phyloP scores from a whole-genome alignment of 2,888 invertebrate species.

The Clusia tigrina region DNA sequence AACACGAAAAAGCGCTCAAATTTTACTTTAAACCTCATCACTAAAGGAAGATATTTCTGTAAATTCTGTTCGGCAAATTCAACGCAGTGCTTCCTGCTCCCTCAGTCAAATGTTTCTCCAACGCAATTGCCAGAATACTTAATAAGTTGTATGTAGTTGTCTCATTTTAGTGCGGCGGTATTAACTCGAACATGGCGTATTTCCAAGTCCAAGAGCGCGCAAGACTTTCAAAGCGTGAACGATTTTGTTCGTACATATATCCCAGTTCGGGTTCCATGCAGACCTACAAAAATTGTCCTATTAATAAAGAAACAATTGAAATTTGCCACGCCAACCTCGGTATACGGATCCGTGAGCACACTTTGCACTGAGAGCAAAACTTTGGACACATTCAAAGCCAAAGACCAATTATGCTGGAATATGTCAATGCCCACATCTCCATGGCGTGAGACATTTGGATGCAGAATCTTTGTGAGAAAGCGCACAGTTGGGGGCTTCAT shows the following conservation, averaged over 20 bases:
- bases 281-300: constrained; percentile 66
- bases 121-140: no score
- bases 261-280: constrained; percentile 91
- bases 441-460: constrained; percentile 94
- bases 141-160: no score
- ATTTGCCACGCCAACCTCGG: constrained; percentile 68
- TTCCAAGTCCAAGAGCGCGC: constrained; percentile 91
- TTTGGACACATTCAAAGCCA: constrained; percentile 89
- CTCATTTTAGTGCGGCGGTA: constrained; percentile 57
- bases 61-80: no score
- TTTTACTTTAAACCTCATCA: no score
- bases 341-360: constrained; percentile 88
- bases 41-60: no score
- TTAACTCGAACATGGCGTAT: constrained; percentile 84
- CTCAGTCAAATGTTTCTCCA: background rate
- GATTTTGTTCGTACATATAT: constrained; percentile 77
- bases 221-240: constrained; percentile 78
- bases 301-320: background rate
- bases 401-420: constrained; percentile 95
- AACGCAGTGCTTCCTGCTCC: background rate
- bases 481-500: constrained; percentile 91
- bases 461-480: constrained; percentile 91
- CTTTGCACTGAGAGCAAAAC: constrained; percentile 88
- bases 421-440: constrained; percentile 96
- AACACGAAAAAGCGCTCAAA: no score